Evolutionary conservation across 2,797 vertebrate species (phyloP), one percentile per base, ranked within the genome.

Genomic region (Sarcoramphus papa): DNA sequence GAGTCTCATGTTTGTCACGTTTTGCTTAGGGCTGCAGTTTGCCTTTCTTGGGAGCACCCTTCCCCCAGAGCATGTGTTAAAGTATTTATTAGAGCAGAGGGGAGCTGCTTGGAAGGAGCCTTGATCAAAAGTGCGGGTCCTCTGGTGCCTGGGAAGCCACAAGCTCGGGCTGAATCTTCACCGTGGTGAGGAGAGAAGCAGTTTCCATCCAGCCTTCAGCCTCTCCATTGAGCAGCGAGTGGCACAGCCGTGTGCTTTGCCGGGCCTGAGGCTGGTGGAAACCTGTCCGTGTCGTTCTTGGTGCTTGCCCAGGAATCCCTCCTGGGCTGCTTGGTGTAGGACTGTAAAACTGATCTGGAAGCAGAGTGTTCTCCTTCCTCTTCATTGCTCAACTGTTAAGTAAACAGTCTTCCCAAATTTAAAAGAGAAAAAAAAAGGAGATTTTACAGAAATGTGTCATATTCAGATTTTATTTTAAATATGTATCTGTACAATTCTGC

Each of bases 151-250:
- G 24, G 30, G 31, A 60, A 70, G 18, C 15, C 37, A 13, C 31
- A 63, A 33, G 2, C 27, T n/a, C 0, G 0, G 19, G 21, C 37
- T 40, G 51, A 62, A 57, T 41, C 27, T 60, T 47, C 3, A 4
- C 54, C 2, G 2, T 37, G 15, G 20, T 50, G 45, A 37, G 54
- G 33, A 76, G 31, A 68, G 56, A 20, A 81, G 50, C 23, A 47
- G 25, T 54, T 56, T 76, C 50, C 41, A 45, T 14, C 20, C 33
- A 77, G 14, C 10, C 20, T 7, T 72, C 53, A 35, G 31, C 35
- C 24, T 48, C 35, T 70, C 77, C 3, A 2, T 27, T 16, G 47
- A 54, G 60, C 35, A 56, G 25, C 0, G 0, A 73, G 40, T 0
- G 4, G 30, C 56, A 69, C 15, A 53, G 10, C 24, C 2, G 0